Evolutionary conservation across 2,797 vertebrate species (phyloP), one percentile per base, ranked within the genome.

Genomic region (Cacajao melanocephalus): DNA sequence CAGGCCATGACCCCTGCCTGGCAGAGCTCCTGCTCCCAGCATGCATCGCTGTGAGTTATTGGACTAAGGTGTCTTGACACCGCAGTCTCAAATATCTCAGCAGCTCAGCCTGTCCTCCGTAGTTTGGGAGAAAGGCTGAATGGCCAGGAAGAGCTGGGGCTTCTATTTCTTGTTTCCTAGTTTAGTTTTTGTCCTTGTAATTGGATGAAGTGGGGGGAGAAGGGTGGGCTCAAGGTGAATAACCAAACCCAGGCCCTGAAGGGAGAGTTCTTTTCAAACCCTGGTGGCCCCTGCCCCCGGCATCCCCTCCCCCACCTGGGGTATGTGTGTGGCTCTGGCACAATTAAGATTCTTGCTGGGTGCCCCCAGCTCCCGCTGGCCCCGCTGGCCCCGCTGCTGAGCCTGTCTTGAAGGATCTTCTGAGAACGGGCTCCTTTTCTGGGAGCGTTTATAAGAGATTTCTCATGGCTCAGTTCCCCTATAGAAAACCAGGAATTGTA

Each of bases 381-480:
- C 89, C 33, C 15, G 7, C 61, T 67, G 61, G 61, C 88, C 64
- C 87, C 1, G 0, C 55, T 7, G 9, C 84, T 2, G 15, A 96
- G 96, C 90, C 72, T 41, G 95, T 97, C 98, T 98, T 97, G 97
- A 98, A 98, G 98, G 98, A 97, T 90, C 96, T 97, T 98, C 98
- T 97, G 97, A 98, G 98, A 98, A 97, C 97, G 88, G 96, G 97
- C 96, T 96, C 97, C 96, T 98, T 98, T 98, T 97, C 61, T 97
- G 95, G 97, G 97, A 95, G 93, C 96, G 24, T 98, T 97, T 98
- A 78, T 97, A 98, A 98, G 98, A 98, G 98, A 98, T 99, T 99
- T 98, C 98, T 98, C 98, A 98, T 98, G 98, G 98, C 98, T 99
- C 98, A 99, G 97, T 99, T 99, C 98, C 98, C 98, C 99, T 98